phyloP scores from a whole-genome alignment of 1,140 invertebrate genomes.

The Cotesia glomerata region DNA sequence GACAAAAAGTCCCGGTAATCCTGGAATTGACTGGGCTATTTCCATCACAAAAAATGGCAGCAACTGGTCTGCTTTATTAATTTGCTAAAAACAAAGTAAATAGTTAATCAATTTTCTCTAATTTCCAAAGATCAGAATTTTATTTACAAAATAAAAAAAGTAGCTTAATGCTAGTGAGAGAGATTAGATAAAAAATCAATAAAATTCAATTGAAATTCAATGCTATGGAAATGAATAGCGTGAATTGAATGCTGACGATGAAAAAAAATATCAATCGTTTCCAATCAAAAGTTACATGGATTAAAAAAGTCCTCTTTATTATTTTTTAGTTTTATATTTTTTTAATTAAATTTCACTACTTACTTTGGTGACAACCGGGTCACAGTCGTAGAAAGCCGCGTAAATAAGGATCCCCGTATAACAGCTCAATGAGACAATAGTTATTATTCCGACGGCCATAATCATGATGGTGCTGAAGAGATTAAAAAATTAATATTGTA shows the following conservation, averaged over 20 bases:
- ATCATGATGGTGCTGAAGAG: constrained; percentile 57
- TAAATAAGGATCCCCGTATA: constrained; percentile 81
- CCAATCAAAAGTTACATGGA: too few species aligned
- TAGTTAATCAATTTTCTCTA: neutral
- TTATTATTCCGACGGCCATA: constrained; percentile 65
- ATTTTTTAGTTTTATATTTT: neutral
- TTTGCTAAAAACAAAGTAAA: constrained; percentile 53
- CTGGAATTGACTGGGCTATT: constrained; percentile 69
- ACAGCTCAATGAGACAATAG: constrained; percentile 70
- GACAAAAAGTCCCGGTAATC: constrained; percentile 78
- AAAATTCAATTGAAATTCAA: constrained; percentile 2
- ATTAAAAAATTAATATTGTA: neutral
- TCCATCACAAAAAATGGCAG: constrained; percentile 79
- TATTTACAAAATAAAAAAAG: too few species aligned
- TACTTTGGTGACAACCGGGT: constrained; percentile 72
- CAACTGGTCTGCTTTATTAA: constrained; percentile 71
- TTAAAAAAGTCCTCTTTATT: constrained; percentile 2
- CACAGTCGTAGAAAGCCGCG: constrained; percentile 78
- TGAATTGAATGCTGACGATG: too few species aligned
- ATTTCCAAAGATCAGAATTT: neutral
- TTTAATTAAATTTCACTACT: constrained; percentile 24
- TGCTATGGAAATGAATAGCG: too few species aligned
- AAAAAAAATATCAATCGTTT: too few species aligned
- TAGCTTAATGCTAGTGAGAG: too few species aligned
- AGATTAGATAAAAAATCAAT: neutral